Evolutionary conservation across 2,888 invertebrate species (phyloP).

Genomic region (Corythucha ciliata): DNA sequence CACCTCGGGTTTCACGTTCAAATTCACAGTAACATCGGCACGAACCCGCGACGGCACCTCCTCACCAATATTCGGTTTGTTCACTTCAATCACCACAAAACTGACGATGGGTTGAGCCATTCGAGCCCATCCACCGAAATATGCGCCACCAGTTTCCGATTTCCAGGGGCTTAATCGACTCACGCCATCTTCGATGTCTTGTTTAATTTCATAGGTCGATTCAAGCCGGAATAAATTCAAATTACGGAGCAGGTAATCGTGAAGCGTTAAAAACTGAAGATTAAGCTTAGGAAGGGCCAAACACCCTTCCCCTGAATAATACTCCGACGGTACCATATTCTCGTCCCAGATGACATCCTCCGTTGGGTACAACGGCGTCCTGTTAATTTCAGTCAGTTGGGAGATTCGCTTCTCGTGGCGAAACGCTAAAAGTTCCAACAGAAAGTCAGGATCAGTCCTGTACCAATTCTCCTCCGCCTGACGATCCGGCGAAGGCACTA

Average conservation of each 20-base stretch:
- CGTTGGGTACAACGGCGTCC: conserved; percentile 97
- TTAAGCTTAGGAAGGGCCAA: conserved; percentile 95
- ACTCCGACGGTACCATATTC: conserved; percentile 94
- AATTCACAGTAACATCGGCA: conserved; percentile 87
- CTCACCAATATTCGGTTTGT: conserved; percentile 85
- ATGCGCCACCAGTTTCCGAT: conserved; percentile 73
- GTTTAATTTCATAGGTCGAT: conserved; percentile 94
- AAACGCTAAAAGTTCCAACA: conserved; percentile 75
- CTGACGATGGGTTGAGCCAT: conserved; percentile 93
- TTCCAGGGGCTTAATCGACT: conserved; percentile 91
- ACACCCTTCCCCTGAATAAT: conserved; percentile 91
- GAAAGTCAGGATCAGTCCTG: conserved; percentile 66
- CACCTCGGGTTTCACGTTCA: conserved; percentile 82
- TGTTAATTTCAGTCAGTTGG: conserved; percentile 88
- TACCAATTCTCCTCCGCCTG: conserved; percentile 63
- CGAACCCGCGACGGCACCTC: conserved; percentile 90
- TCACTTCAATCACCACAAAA: conserved; percentile 91
- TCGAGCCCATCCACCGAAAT: conserved; percentile 97
- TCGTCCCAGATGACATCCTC: conserved; percentile 99
- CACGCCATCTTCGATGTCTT: conserved; percentile 96
- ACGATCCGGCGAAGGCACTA: conserved; percentile 67
- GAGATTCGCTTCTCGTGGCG: conserved; percentile 77
- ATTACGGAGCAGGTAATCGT: conserved; percentile 94
- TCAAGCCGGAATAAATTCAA: conserved; percentile 96
- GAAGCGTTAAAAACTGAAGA: conserved; percentile 93